Evolutionary conservation across 1,140 invertebrate species (phyloP).

Genomic region (Battus philenor): DNA sequence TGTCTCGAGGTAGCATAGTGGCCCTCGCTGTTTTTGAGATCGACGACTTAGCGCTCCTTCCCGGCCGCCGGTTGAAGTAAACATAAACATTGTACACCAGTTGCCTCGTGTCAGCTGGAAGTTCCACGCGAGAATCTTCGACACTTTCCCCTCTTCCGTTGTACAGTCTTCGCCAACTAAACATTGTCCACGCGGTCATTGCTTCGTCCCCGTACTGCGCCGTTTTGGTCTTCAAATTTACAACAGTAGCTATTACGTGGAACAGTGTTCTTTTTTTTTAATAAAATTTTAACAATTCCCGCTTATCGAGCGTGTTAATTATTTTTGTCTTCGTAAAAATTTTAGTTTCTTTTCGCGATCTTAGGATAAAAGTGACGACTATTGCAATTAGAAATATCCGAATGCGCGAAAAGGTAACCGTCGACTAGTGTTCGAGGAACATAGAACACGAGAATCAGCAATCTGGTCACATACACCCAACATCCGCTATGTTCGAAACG

Average conservation of each 20-base stretch:
- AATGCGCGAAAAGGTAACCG: conserved; percentile 20
- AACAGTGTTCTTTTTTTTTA: neutral
- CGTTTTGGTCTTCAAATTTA: conserved; percentile 36
- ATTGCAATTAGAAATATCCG: conserved; percentile 14
- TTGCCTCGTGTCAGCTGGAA: conserved; percentile 63
- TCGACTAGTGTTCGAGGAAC: conserved; percentile 41
- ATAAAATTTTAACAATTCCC: neutral
- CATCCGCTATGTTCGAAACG: conserved; percentile 59
- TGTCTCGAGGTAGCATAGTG: conserved; percentile 62
- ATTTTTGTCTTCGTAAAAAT: conserved; percentile 9
- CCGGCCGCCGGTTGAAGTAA: conserved; percentile 60
- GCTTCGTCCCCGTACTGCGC: conserved; percentile 69
- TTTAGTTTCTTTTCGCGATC: no score
- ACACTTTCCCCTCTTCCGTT: conserved; percentile 37
- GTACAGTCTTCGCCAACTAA: conserved; percentile 66
- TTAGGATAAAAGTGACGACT: no score
- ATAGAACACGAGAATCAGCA: conserved; percentile 35
- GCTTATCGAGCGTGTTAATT: neutral
- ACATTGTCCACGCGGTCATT: conserved; percentile 72
- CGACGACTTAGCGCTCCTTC: conserved; percentile 53
- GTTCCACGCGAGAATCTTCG: conserved; percentile 47
- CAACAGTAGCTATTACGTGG: neutral
- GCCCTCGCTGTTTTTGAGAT: conserved; percentile 62
- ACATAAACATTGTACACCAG: conserved; percentile 67
- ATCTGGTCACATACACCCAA: conserved; percentile 52